These are phyloP conservation scores for Chiloscyllium punctatum DNA, from an alignment of 2,797 vertebrate genomes.

Conservation along the genomic window DNA sequence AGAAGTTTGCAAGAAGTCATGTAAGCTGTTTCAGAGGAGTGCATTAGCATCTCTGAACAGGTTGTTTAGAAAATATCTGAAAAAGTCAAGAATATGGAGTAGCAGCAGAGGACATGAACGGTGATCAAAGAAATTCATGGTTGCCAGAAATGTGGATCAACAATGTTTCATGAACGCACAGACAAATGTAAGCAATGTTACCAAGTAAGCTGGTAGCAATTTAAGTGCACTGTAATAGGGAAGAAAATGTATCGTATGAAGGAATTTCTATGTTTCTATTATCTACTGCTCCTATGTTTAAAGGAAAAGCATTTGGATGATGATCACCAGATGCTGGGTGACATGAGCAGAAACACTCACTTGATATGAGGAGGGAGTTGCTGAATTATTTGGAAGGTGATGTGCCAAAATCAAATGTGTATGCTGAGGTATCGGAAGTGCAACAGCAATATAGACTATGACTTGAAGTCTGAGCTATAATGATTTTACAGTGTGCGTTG, in stretches of 20 bases:
- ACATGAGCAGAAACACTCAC: neutral
- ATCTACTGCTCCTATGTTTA: neutral
- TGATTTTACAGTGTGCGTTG: neutral
- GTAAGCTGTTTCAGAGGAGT: neutral
- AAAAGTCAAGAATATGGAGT: neutral
- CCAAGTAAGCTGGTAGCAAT: neutral
- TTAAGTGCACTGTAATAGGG: neutral
- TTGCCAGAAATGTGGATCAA: neutral
- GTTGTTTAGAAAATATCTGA: too few species aligned
- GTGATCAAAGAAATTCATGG: neutral
- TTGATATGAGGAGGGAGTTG: neutral
- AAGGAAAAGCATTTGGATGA: neutral
- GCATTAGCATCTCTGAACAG: too few species aligned
- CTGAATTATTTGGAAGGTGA: neutral
- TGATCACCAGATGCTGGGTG: neutral
- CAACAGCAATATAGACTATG: neutral
- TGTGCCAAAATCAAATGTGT: neutral
- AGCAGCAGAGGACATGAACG: neutral
- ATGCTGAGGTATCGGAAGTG: neutral
- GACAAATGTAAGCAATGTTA: neutral
- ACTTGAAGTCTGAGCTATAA: neutral
- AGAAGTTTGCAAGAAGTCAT: neutral
- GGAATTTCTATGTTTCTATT: neutral
- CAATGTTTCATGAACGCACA: too few species aligned
- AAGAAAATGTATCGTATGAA: neutral